Evolutionary conservation across 2,888 invertebrate species (phyloP), one percentile per base, ranked within the genome.

Genomic region (Xestoiulus laeticollis): DNA sequence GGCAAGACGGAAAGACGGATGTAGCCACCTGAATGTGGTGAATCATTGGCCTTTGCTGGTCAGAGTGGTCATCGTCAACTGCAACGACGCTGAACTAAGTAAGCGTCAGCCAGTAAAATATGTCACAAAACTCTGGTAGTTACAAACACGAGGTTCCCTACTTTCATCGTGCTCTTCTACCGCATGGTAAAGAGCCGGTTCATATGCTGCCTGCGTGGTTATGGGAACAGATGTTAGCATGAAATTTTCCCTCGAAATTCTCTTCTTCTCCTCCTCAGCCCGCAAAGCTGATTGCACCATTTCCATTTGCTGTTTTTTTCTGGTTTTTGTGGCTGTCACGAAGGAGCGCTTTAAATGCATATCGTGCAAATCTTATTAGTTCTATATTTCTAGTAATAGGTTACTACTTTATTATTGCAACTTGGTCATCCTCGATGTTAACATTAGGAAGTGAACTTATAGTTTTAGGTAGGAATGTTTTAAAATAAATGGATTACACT

Each of bases 261-360:
- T 94, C 91, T 97, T 96, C 91, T 98, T 97, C 91, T 99, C 99
- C 91, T 99, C 98, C 90, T 99, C 97, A 78, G 98, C 98, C 91
- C 98, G 96, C 26, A 99, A 93, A 0, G 99, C 99, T 92, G 96
- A 95, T 91, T 98, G 96, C 88, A 99, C 98, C 89, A 99, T 95
- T 93, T 99, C 99, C 30, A 99, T 99, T 92, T 99, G 99, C 92
- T 99, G 99, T 92, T 99, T 99, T 91, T 99, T 97, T 30, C 99
- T 94, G 0, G 99, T 99, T 92, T 99, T 98, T 0, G 99, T 99
- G 14, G 99, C 99, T 38, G 99, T 99, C 85, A 99, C 99, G 90
- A 99, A 93, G 8, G 98, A 97, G 89, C 97, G 94, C 96, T 97
- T 92, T 30, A 90, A 26, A 78, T 30, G n/a, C n/a, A n/a, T n/a